phyloP scores from a whole-genome alignment of 2,113 vertebrate species.

The Syrrhaptes paradoxus region DNA sequence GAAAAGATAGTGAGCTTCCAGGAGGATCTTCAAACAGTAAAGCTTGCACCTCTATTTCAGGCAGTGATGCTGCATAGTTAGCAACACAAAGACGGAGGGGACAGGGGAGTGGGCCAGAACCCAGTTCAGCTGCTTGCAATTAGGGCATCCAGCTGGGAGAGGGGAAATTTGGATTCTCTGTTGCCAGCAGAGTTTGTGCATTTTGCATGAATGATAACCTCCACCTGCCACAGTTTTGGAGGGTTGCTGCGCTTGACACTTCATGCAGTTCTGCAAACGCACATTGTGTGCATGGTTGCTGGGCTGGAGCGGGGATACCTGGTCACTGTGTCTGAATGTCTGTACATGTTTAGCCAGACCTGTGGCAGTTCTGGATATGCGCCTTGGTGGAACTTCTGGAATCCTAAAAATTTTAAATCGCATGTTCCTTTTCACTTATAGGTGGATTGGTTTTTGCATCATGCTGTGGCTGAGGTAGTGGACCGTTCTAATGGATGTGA shows the following conservation, averaged over 20 bases:
- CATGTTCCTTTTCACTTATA: not conserved
- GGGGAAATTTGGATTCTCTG: not conserved
- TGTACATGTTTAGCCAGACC: not conserved
- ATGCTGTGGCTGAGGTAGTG: not conserved
- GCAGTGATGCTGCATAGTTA: not conserved
- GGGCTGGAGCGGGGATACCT: not conserved
- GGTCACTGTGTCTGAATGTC: not conserved
- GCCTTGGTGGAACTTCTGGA: not conserved
- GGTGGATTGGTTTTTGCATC: not conserved
- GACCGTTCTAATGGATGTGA: not conserved
- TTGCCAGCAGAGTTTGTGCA: not conserved
- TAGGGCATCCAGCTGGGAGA: not conserved
- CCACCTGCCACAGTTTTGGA: accelerated
- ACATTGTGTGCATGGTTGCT: not conserved
- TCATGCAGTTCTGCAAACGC: not conserved
- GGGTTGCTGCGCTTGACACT: not conserved
- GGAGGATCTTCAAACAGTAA: not conserved
- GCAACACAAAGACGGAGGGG: too few relatives aligned
- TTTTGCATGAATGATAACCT: not conserved
- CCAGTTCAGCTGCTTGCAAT: not conserved
- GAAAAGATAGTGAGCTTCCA: not conserved
- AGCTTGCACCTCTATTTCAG: not conserved
- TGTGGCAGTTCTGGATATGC: not conserved
- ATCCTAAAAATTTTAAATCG: not conserved
- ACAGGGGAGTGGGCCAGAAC: not conserved